A percentile compares a stretch with the other conserved stretches of the same genome.
Conservation (phyloP, 2,797 vertebrate genomes). For the Adelosebastes latens region DNA sequence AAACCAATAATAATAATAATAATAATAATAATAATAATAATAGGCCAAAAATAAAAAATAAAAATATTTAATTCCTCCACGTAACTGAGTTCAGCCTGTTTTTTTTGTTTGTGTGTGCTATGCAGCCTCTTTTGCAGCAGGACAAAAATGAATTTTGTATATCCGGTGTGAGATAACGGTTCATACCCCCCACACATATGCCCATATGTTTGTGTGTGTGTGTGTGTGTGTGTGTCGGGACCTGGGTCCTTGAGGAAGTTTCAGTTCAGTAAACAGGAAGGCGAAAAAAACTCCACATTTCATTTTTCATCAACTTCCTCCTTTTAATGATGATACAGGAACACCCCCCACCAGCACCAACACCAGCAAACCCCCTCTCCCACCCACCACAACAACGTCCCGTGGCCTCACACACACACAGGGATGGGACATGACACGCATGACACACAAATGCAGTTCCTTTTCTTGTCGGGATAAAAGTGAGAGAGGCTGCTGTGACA, state of each 20-base stretch:
- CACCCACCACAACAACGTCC: not conserved
- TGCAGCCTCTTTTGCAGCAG: not conserved
- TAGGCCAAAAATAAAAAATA: not conserved
- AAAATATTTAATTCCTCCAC: not conserved
- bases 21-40: not conserved
- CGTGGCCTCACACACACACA: not conserved
- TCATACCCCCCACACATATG: not conserved
- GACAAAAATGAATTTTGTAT: constrained; percentile 5
- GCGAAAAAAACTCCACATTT: constrained; percentile 72
- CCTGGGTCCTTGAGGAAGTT: constrained; percentile 81
- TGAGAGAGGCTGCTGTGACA: constrained; percentile 31
- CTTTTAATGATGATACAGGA: constrained; percentile 74
- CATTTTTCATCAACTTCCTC: constrained; percentile 88
- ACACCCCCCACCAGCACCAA: not conserved
- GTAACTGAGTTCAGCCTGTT: too few species aligned
- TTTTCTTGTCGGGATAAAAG: constrained; percentile 33
- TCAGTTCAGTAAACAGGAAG: constrained; percentile 92
- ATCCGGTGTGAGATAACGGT: constrained; percentile 16
- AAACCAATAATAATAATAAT: not conserved
- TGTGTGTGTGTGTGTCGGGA: constrained; percentile 7
- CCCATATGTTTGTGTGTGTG: constrained; percentile 14
- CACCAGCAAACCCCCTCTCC: not conserved
- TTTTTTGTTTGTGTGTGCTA: not conserved
- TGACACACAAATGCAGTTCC: constrained; percentile 51
- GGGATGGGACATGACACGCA: constrained; percentile 32